These are phyloP conservation scores for Caenorhabditis drosophilae DNA, from an alignment of 2,888 invertebrate species.

Conservation along the genomic window DNA sequence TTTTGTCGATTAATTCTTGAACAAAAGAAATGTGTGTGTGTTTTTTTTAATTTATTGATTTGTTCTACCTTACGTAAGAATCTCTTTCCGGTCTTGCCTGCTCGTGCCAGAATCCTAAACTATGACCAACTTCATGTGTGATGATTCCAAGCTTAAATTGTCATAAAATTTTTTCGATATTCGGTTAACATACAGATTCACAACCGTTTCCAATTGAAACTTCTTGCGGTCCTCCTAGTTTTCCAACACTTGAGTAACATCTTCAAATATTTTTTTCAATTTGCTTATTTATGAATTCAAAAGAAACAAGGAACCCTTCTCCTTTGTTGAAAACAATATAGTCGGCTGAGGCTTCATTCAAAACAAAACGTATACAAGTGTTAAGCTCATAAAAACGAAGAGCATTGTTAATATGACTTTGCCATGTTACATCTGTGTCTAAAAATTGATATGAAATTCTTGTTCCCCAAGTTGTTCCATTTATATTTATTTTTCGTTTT, in stretches of 20 bases:
- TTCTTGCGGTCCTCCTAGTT: constrained; percentile 51
- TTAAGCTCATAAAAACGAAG: constrained; percentile 52
- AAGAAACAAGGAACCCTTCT: constrained; percentile 33
- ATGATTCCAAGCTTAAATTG: constrained; percentile 52
- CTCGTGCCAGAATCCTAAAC: constrained; percentile 60
- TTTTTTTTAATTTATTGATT: neutral
- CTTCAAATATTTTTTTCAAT: constrained; percentile 17
- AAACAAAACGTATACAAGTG: constrained; percentile 59
- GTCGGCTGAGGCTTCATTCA: constrained; percentile 39
- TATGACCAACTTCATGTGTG: constrained; percentile 54
- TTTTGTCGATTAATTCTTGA: constrained; percentile 45
- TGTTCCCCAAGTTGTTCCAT: constrained; percentile 37
- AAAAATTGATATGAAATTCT: constrained; percentile 43
- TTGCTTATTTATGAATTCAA: neutral
- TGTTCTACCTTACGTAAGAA: constrained; percentile 41
- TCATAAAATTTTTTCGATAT: neutral
- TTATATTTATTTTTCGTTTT: constrained; percentile 32
- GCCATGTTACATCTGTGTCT: constrained; percentile 51
- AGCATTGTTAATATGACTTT: constrained; percentile 49
- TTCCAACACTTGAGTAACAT: constrained; percentile 57
- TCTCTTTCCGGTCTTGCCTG: constrained; percentile 58
- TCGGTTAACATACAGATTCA: constrained; percentile 34
- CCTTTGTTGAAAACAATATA: constrained; percentile 46
- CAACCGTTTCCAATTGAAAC: constrained; percentile 56
- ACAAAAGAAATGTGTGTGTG: neutral